phyloP scores from a whole-genome alignment of 2,797 vertebrate genomes.

The Cossypha dichroa region DNA sequence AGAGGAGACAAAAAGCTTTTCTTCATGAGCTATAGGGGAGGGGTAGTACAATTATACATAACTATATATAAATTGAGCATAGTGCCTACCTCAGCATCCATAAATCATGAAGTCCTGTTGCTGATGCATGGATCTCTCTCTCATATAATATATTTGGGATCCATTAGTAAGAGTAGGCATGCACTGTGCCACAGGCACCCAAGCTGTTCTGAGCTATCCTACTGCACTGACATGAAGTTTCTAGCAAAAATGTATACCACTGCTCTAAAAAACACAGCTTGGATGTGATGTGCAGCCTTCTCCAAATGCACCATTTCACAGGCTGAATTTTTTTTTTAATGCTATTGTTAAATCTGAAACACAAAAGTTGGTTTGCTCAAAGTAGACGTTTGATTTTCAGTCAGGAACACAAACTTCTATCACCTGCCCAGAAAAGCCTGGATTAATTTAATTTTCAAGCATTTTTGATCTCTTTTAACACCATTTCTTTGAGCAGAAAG shows the following conservation, averaged over 20 bases:
- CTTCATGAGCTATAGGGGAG: neutral
- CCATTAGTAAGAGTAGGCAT: neutral
- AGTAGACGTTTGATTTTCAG: neutral
- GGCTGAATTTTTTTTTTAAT: neutral
- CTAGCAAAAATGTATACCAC: neutral
- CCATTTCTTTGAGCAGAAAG: neutral
- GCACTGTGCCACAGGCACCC: neutral
- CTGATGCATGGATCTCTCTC: neutral
- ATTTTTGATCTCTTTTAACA: neutral
- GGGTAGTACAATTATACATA: neutral
- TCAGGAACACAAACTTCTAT: neutral
- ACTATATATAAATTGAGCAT: neutral
- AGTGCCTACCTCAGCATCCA: neutral
- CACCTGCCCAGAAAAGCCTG: neutral
- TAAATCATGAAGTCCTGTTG: neutral
- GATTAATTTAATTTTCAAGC: neutral
- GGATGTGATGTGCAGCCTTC: neutral
- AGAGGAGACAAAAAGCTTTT: neutral
- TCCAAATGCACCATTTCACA: neutral
- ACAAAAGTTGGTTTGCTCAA: neutral
- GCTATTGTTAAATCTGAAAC: neutral
- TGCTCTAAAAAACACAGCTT: neutral
- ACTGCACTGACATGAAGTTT: neutral
- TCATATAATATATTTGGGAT: accelerated
- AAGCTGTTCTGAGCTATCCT: neutral